Percentiles rank a stretch among this genome's conserved stretches.
Evolutionary conservation across 1,140 invertebrate genomes (phyloP).

Genomic region (Schmidtea mediterranea): DNA sequence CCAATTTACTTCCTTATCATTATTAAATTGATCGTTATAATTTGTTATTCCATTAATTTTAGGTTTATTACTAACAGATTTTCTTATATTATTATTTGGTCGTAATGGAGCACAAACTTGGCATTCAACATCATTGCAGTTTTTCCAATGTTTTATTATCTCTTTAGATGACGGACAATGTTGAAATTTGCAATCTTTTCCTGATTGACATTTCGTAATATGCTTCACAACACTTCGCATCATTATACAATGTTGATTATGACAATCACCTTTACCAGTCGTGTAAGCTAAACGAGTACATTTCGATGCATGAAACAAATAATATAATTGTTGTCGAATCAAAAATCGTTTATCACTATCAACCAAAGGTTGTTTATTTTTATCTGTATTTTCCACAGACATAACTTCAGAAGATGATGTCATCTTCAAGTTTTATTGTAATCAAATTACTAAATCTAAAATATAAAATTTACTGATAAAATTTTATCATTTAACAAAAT

Average conservation of each 20-base stretch:
- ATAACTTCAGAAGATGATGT: too few relatives aligned
- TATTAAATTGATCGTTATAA: not conserved
- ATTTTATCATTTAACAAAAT: too few relatives aligned
- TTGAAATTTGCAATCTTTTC: not conserved
- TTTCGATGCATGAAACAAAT: slow-evolving; percentile 1
- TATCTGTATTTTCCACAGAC: too few relatives aligned
- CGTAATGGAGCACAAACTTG: slow-evolving; percentile 1
- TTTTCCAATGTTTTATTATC: slow-evolving; percentile 1
- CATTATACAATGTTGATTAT: slow-evolving; percentile 1
- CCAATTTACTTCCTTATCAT: not conserved
- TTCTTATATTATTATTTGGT: not conserved
- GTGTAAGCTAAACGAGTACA: not conserved
- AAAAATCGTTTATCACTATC: not conserved
- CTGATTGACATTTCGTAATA: not conserved
- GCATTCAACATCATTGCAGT: not conserved
- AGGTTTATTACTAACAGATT: not conserved
- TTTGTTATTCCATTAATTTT: not conserved
- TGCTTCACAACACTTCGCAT: slow-evolving; percentile 1
- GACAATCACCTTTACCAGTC: not conserved
- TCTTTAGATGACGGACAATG: not conserved
- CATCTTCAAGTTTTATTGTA: too few relatives aligned
- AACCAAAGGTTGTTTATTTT: too few relatives aligned
- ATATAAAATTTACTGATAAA: too few relatives aligned
- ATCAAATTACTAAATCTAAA: too few relatives aligned
- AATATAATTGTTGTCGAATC: slow-evolving; percentile 1